Conservation (phyloP, 2,888 invertebrate species). For the Loripinus fragilis region DNA sequence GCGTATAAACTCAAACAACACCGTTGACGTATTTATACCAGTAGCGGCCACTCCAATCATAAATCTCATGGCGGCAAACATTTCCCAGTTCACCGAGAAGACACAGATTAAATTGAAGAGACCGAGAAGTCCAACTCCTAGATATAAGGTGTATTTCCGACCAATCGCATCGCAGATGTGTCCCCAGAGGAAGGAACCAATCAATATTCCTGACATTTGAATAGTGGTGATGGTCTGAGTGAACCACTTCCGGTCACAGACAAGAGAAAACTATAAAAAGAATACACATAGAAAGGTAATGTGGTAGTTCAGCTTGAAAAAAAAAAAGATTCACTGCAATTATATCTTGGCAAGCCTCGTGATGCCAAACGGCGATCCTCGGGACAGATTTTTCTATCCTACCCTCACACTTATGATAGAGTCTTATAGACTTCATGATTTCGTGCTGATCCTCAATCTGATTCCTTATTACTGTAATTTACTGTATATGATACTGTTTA, state of each 20-base stretch:
- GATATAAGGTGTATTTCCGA: slow-evolving; percentile 35
- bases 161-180: slow-evolving; percentile 38
- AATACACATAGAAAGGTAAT: too few species aligned
- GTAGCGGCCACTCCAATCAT: slow-evolving; percentile 27
- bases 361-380: too few species aligned
- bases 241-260: slow-evolving; percentile 36
- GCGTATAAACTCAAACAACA: slow-evolving; percentile 15
- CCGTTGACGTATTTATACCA: slow-evolving; percentile 13
- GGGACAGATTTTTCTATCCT: too few species aligned
- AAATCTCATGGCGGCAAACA: slow-evolving; percentile 40
- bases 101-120: slow-evolving; percentile 1
- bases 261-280: slow-evolving; percentile 43
- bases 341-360: too few species aligned
- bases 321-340: too few species aligned
- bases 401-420: too few species aligned
- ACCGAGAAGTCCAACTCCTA: neutral
- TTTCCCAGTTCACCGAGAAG: slow-evolving; percentile 34
- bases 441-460: too few species aligned
- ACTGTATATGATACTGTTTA: too few species aligned
- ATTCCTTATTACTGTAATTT: too few species aligned
- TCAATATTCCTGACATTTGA: slow-evolving; percentile 36
- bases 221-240: slow-evolving; percentile 24
- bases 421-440: too few species aligned
- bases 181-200: slow-evolving; percentile 27
- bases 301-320: too few species aligned